phyloP scores from a whole-genome alignment of 2,888 invertebrate species.

The Lithodes maja region DNA sequence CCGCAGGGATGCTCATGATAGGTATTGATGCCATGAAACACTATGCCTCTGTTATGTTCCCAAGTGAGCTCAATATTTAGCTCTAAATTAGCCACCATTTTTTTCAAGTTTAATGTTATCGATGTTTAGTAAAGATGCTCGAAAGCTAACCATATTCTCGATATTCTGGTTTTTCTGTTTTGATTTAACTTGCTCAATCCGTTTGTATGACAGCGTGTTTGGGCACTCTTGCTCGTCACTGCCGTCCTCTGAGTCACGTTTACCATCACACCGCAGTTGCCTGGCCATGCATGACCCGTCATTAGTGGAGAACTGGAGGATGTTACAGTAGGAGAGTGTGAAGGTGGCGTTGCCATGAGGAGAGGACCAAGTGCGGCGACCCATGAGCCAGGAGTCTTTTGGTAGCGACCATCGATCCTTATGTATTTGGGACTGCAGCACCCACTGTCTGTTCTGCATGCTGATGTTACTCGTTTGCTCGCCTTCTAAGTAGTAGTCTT shows the following conservation, averaged over 20 bases:
- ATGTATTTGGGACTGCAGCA: neutral
- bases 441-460: neutral
- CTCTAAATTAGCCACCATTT: too few species aligned
- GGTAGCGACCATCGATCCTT: neutral
- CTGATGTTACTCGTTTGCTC: constrained; percentile 7
- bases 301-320: constrained; percentile 18
- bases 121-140: too few species aligned
- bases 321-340: constrained; percentile 13
- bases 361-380: neutral
- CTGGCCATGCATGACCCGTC: constrained; percentile 12
- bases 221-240: constrained; percentile 16
- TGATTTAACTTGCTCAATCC: too few species aligned
- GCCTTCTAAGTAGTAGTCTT: constrained; percentile 5
- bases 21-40: too few species aligned
- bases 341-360: neutral
- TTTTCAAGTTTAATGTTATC: too few species aligned
- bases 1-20: neutral
- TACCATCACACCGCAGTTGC: constrained; percentile 5
- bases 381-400: neutral
- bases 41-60: too few species aligned
- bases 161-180: too few species aligned
- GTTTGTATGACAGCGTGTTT: neutral
- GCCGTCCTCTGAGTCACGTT: neutral
- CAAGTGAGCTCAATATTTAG: too few species aligned
- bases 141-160: too few species aligned